Evolutionary conservation across 2,113 vertebrate species (phyloP).

Genomic region (Chloropsis hardwickii): DNA sequence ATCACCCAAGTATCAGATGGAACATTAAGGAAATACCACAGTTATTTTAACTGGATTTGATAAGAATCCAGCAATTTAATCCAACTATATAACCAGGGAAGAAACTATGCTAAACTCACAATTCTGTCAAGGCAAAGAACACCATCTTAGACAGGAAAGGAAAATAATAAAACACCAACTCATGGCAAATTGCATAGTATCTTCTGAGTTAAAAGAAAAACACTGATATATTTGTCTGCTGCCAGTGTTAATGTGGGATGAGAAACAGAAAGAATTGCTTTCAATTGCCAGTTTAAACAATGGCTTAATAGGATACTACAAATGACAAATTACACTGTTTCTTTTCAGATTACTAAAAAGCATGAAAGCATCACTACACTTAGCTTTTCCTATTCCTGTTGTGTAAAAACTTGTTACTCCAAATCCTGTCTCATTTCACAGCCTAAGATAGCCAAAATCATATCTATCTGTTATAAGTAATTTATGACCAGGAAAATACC

Average conservation of each 20-base stretch:
- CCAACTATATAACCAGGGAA: not conserved
- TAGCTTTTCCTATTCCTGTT: not conserved
- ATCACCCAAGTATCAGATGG: not conserved
- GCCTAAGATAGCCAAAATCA: fast-evolving
- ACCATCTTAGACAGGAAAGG: not conserved
- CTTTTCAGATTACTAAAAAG: not conserved
- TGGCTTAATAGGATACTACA: not conserved
- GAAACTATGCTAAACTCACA: fast-evolving
- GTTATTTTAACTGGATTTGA: not conserved
- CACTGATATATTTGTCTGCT: not conserved
- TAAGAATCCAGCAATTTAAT: not conserved
- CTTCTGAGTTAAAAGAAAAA: not conserved
- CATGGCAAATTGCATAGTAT: not conserved
- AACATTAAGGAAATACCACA: not conserved
- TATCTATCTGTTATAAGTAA: not conserved
- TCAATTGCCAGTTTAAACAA: not conserved
- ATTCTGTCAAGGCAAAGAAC: not conserved
- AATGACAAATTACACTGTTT: not conserved
- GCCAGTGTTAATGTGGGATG: not conserved
- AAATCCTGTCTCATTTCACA: not conserved
- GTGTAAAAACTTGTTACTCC: not conserved
- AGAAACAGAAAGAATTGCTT: not conserved
- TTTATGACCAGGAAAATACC: not conserved
- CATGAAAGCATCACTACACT: not conserved
- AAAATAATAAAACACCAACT: not conserved